Evolutionary conservation across 2,113 vertebrate genomes (phyloP).

Genomic region (Apodemus sylvaticus): DNA sequence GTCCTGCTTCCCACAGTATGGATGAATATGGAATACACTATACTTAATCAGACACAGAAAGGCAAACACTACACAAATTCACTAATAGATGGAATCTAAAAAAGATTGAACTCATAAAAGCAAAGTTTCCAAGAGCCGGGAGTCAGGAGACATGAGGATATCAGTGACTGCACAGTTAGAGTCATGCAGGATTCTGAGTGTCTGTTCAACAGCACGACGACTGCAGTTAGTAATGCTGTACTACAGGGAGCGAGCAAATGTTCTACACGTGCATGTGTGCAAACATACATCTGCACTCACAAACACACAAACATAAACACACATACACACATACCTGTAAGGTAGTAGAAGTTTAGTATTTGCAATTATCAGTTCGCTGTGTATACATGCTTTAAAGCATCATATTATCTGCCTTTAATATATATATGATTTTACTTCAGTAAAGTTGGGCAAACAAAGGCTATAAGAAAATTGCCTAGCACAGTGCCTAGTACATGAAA

Average conservation of each 20-base stretch:
- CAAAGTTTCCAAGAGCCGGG: too few relatives aligned
- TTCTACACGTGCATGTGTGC: neutral
- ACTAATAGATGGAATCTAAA: too few relatives aligned
- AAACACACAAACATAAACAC: too few relatives aligned
- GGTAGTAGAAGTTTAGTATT: neutral
- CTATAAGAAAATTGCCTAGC: neutral
- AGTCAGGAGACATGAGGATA: too few relatives aligned
- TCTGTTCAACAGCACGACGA: neutral
- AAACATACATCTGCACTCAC: too few relatives aligned
- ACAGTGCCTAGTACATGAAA: neutral
- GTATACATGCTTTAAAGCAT: neutral
- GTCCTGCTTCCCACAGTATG: neutral
- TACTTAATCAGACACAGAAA: too few relatives aligned
- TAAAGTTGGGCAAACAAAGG: neutral
- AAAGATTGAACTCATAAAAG: too few relatives aligned
- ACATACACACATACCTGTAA: neutral
- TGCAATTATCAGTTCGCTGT: neutral
- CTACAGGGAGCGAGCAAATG: neutral
- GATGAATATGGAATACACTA: too few relatives aligned
- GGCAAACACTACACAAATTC: too few relatives aligned
- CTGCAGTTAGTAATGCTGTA: too few relatives aligned
- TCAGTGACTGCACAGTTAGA: too few relatives aligned
- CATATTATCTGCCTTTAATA: neutral
- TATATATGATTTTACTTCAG: neutral
- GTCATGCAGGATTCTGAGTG: neutral